These are phyloP conservation scores for Elachura formosa DNA, from an alignment of 2,113 vertebrate genomes.

Conservation along the genomic window DNA sequence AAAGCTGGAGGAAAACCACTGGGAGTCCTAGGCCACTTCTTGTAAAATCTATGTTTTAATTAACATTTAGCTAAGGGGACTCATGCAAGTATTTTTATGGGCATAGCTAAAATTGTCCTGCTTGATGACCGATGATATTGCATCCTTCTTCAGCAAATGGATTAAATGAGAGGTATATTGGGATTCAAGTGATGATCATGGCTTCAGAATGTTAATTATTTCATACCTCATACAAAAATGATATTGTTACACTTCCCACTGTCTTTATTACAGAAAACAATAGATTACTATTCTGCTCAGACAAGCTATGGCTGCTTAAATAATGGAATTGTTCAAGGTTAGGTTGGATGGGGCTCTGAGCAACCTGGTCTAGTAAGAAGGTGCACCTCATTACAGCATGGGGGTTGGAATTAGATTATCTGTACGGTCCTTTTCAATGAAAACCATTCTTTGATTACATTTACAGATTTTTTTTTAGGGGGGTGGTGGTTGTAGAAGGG, in stretches of 20 bases:
- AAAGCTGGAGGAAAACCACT: conserved; percentile 2
- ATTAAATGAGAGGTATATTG: conserved; percentile 39
- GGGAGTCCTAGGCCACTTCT: neutral
- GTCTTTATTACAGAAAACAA: neutral
- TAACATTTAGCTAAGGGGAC: conserved; percentile 53
- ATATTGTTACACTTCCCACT: neutral
- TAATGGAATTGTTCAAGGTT: neutral
- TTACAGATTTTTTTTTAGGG: neutral
- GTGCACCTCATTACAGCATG: neutral
- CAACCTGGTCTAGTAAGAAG: neutral
- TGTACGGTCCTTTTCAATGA: neutral
- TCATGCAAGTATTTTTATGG: conserved; percentile 31
- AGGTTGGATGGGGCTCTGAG: neutral
- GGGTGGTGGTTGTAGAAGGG: neutral
- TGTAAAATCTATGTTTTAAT: conserved; percentile 50
- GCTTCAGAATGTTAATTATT: conserved; percentile 31
- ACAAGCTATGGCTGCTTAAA: neutral
- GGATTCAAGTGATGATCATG: neutral
- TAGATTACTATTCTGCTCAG: neutral
- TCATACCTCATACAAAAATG: neutral
- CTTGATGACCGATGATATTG: conserved; percentile 6
- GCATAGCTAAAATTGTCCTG: conserved; percentile 24
- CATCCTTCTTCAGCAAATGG: conserved; percentile 27
- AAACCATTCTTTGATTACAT: neutral
- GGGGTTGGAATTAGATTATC: rapidly evolving